phyloP scores from a whole-genome alignment of 2,113 vertebrate genomes.

The Tyrannus savana region DNA sequence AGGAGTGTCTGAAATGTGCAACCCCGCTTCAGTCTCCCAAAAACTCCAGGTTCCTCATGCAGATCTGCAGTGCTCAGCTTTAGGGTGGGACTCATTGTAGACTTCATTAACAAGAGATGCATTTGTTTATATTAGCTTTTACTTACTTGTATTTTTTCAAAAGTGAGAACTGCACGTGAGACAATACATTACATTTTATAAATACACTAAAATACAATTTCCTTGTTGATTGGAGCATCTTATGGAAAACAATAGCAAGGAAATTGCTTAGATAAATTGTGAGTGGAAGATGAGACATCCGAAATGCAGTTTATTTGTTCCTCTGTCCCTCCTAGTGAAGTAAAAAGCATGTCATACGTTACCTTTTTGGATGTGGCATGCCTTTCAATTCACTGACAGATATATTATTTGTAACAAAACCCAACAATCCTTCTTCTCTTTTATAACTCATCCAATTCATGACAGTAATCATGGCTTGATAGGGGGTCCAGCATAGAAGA shows the following conservation, averaged over 20 bases:
- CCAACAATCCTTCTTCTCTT: neutral
- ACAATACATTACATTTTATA: neutral
- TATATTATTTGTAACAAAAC: conserved; percentile 46
- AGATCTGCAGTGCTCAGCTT: neutral
- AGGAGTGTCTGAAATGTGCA: neutral
- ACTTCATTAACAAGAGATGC: neutral
- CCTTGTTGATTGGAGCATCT: neutral
- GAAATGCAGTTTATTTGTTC: conserved; percentile 10
- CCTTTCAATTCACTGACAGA: conserved; percentile 41
- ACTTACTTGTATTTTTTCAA: neutral
- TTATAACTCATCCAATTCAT: neutral
- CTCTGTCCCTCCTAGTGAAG: neutral
- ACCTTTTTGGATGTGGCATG: conserved; percentile 11
- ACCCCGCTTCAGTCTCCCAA: neutral
- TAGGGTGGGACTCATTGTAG: neutral
- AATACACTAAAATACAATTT: neutral
- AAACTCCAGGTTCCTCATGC: neutral
- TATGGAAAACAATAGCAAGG: neutral
- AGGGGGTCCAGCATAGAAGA: neutral
- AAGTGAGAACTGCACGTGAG: neutral
- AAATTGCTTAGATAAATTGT: neutral
- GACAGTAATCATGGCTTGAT: conserved; percentile 44
- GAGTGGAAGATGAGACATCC: neutral
- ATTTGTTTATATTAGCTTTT: neutral
- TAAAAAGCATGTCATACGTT: neutral